These are phyloP conservation scores for Albula goreensis DNA, from an alignment of 2,113 vertebrate species.

Conservation along the genomic window DNA sequence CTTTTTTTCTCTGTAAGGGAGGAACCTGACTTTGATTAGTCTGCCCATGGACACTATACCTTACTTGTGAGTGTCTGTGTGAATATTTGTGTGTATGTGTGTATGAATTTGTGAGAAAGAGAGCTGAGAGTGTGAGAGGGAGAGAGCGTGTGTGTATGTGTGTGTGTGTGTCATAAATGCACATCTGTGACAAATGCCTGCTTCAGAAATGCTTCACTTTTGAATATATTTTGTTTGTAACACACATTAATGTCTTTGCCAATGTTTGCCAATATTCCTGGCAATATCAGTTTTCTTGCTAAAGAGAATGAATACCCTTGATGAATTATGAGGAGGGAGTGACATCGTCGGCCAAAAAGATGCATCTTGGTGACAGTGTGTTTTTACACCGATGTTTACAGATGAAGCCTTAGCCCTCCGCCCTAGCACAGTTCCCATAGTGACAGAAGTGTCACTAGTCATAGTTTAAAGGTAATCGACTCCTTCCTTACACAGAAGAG, in stretches of 20 bases:
- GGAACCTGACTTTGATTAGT: background rate
- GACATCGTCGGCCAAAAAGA: slow-evolving; percentile 49
- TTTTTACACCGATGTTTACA: slow-evolving; percentile 69
- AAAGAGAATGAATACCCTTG: slow-evolving; percentile 32
- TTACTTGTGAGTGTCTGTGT: background rate
- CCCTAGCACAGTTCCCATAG: slow-evolving; percentile 37
- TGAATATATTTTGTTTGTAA: slow-evolving; percentile 58
- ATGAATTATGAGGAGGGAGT: slow-evolving; percentile 33
- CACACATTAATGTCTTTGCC: slow-evolving; percentile 56
- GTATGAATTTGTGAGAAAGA: background rate
- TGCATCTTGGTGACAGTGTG: slow-evolving; percentile 54
- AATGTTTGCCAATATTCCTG: slow-evolving; percentile 54
- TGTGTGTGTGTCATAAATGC: background rate
- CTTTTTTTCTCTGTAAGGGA: background rate
- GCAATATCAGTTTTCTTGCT: slow-evolving; percentile 54
- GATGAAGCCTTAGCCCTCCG: slow-evolving; percentile 66
- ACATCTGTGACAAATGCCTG: slow-evolving; percentile 18
- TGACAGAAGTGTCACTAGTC: slow-evolving; percentile 36
- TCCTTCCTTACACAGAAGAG: slow-evolving; percentile 51
- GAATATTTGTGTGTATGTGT: background rate
- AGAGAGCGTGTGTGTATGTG: background rate
- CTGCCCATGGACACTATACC: background rate
- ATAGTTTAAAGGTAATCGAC: slow-evolving; percentile 34
- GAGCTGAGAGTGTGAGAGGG: background rate
- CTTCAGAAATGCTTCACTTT: slow-evolving; percentile 26